phyloP scores from a whole-genome alignment of 2,888 invertebrate species.

The Pachydiplax longipennis region DNA sequence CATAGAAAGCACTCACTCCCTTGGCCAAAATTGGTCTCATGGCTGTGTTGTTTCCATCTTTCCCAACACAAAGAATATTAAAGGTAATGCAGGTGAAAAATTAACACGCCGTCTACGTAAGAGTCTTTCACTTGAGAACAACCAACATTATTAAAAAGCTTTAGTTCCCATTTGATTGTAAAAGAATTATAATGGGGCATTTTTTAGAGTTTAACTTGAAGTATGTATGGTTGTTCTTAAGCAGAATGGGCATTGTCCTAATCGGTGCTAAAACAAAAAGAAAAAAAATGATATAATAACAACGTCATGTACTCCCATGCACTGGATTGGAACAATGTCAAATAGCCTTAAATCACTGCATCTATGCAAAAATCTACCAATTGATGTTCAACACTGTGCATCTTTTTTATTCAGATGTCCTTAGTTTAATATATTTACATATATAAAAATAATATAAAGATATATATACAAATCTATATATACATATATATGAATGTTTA shows the following conservation, averaged over 20 bases:
- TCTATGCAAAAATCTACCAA: slow-evolving; percentile 43
- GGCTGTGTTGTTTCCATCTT: slow-evolving; percentile 32
- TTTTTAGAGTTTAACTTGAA: slow-evolving; percentile 2
- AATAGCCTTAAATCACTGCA: slow-evolving; percentile 42
- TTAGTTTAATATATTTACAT: slow-evolving; percentile 44
- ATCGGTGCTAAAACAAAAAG: neutral
- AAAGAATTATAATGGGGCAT: slow-evolving; percentile 14
- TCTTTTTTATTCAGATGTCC: slow-evolving; percentile 45
- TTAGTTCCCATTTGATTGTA: slow-evolving; percentile 11
- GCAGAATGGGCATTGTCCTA: slow-evolving; percentile 37
- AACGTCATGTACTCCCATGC: neutral
- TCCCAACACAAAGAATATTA: slow-evolving; percentile 33
- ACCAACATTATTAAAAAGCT: slow-evolving; percentile 29
- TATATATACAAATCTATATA: slow-evolving; percentile 25
- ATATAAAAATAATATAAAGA: slow-evolving; percentile 39
- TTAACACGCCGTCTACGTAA: slow-evolving; percentile 38
- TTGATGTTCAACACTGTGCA: slow-evolving; percentile 42
- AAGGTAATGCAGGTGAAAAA: slow-evolving; percentile 39
- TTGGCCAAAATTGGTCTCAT: slow-evolving; percentile 23
- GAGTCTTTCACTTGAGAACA: slow-evolving; percentile 44
- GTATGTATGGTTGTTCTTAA: slow-evolving; percentile 35
- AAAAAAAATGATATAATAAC: neutral
- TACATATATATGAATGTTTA: slow-evolving; percentile 39
- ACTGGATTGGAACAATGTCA: slow-evolving; percentile 24
- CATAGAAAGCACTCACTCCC: slow-evolving; percentile 10